Base-by-base conservation (phyloP, 2,797 vertebrate genomes). In the Hydrolagus colliei region DNA sequence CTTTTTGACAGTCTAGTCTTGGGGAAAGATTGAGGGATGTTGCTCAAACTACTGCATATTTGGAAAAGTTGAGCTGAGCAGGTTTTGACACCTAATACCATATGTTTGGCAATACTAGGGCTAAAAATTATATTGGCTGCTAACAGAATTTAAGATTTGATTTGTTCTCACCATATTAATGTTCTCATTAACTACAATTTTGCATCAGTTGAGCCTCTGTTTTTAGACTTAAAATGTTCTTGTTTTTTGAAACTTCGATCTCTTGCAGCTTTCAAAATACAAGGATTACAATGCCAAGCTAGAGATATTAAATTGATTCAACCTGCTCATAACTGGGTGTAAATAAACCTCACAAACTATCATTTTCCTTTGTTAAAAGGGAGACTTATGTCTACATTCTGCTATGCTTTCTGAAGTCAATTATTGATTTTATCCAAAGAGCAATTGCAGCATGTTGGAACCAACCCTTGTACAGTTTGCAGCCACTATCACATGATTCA, bases 1-100 rank as follows among this genome's bases (percentile, higher is more conserved):
- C 90, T 86, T 87, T 89, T 78, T 86, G 75, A 35, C 62, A 65
- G 32, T 71, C 35, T 84, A 27, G 61, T 73, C 62, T 73, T 18
- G 41, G 59, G 73, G 11, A 71, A 14, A 8, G 12, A 52, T 10
- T 61, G 20, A 2, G 52, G 41, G 61, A 67, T 61, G 73, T 86
- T 73, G 52, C 73, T 86, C 61, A 71, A 72, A 41, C 73, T 63
- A 73, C 41, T 84, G 65, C 65, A 68, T 84, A 68, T 71, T 84
- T 80, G 67, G 27, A 68, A 84, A 71, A 84, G 63, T 84, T 84
- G 79, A 71, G 79, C 20, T 84, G 32, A 52, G 79, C 65, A 84
- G 16, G 79, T 71, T 84, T 71, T 84, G 79, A 84, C 79, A 52
- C 32, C 65, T 67, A 61, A 9, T 59, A 52, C 79, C 79, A 71